phyloP scores from a whole-genome alignment of 2,888 invertebrate genomes.

The Galerucella calmariensis region DNA sequence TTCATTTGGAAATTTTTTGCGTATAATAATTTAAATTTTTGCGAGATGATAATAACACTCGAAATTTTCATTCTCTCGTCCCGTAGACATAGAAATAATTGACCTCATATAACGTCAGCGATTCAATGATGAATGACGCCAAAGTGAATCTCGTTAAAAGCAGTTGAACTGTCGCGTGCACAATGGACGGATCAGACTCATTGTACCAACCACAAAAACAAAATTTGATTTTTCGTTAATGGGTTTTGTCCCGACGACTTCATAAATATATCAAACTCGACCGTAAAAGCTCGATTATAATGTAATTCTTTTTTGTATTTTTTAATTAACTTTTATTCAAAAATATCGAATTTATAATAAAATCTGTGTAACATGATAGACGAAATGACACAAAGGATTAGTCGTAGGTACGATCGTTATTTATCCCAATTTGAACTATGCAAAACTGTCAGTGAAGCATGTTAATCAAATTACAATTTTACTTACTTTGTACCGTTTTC shows the following conservation, averaged over 20 bases:
- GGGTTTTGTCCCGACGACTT: constrained; percentile 14
- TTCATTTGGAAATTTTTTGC: no score
- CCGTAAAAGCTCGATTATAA: constrained; percentile 7
- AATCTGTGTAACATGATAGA: no score
- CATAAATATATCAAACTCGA: constrained; percentile 21
- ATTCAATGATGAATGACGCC: constrained; percentile 22
- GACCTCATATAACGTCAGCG: constrained; percentile 20
- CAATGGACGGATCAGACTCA: constrained; percentile 24
- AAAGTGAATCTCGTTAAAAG: constrained; percentile 26
- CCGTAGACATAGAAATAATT: constrained; percentile 17
- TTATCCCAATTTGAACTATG: no score
- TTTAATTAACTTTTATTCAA: not conserved
- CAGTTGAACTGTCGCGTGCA: constrained; percentile 23
- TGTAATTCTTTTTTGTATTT: not conserved
- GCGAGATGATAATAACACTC: not conserved
- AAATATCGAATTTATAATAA: not conserved
- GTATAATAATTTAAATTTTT: not conserved
- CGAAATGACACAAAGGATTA: no score
- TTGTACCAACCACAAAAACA: constrained; percentile 26
- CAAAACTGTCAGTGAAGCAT: not conserved
- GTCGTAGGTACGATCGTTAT: no score
- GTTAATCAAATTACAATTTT: not conserved
- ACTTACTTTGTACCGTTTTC: not conserved
- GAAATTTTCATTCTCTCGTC: not conserved
- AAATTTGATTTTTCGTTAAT: constrained; percentile 27